These are phyloP conservation scores for Geophilus truncorum DNA, from an alignment of 2,888 invertebrate genomes.

Conservation along the genomic window DNA sequence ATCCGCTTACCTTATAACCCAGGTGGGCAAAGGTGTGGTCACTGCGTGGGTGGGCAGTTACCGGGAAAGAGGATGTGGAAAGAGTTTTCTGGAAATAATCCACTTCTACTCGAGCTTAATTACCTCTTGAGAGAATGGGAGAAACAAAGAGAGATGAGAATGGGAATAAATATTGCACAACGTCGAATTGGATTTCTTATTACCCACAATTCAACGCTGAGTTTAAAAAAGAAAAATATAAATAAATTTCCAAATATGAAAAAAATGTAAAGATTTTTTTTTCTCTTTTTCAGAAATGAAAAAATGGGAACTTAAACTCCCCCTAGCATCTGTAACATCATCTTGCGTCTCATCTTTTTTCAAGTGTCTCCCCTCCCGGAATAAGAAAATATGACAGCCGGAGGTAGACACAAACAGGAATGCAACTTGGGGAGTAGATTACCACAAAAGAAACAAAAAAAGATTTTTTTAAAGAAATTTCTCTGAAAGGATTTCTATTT, in stretches of 20 bases:
- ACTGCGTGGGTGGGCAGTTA: conserved; percentile 20
- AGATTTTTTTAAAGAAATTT: background rate
- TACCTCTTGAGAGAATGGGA: background rate
- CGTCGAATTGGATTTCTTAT: background rate
- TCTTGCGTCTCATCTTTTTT: conserved; percentile 15
- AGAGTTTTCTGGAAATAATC: background rate
- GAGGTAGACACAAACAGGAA: conserved; percentile 22
- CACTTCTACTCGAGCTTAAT: background rate
- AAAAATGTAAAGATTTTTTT: background rate
- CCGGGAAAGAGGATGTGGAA: background rate
- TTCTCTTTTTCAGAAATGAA: background rate
- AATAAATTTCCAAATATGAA: background rate
- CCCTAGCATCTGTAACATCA: conserved; percentile 13
- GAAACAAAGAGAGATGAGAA: background rate
- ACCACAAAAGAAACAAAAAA: background rate
- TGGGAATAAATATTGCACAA: background rate
- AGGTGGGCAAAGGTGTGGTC: conserved; percentile 25
- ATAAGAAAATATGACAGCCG: conserved; percentile 27
- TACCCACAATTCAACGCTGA: background rate
- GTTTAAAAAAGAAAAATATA: background rate
- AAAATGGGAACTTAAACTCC: background rate
- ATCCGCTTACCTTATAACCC: background rate
- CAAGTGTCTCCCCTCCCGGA: background rate
- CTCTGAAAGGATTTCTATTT: conserved; percentile 11
- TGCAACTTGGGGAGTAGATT: conserved; percentile 16